phyloP scores from a whole-genome alignment of 2,888 invertebrate species.

The Rutpela maculata region DNA sequence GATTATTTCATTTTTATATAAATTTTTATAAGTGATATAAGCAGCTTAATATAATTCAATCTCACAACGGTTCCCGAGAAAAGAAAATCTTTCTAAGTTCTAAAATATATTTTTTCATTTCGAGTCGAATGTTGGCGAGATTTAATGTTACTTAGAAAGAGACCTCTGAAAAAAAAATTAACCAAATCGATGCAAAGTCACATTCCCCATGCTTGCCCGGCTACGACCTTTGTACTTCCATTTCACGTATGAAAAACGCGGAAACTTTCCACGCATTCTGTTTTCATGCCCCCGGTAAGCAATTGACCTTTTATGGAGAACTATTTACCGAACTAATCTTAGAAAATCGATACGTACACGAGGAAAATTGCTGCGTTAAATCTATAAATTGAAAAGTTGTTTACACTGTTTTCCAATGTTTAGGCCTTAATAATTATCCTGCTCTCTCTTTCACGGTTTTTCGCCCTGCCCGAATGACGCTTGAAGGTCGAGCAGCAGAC shows the following conservation, averaged over 20 bases:
- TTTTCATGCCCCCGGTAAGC: background rate
- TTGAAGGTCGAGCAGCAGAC: slow-evolving; percentile 46
- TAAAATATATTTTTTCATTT: too few relatives aligned
- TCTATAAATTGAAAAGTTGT: slow-evolving; percentile 48
- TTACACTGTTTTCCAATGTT: slow-evolving; percentile 47
- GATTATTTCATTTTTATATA: too few relatives aligned
- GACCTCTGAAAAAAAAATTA: too few relatives aligned
- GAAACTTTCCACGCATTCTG: background rate
- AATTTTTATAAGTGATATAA: too few relatives aligned
- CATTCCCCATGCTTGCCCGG: too few relatives aligned
- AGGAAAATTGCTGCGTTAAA: slow-evolving; percentile 16
- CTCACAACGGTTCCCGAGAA: too few relatives aligned
- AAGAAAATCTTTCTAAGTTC: too few relatives aligned
- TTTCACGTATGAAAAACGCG: background rate
- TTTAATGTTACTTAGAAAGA: too few relatives aligned
- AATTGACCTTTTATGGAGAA: slow-evolving; percentile 14
- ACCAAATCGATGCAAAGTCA: too few relatives aligned
- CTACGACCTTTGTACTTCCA: background rate
- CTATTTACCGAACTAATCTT: slow-evolving; percentile 20
- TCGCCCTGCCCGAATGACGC: slow-evolving; percentile 42
- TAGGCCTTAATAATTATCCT: slow-evolving; percentile 34
- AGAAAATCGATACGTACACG: slow-evolving; percentile 30
- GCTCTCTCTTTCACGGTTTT: slow-evolving; percentile 32
- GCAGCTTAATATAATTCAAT: too few relatives aligned
- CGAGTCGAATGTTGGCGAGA: too few relatives aligned